phyloP scores from a whole-genome alignment of 2,113 vertebrate genomes.

The Calyptomena viridis region DNA sequence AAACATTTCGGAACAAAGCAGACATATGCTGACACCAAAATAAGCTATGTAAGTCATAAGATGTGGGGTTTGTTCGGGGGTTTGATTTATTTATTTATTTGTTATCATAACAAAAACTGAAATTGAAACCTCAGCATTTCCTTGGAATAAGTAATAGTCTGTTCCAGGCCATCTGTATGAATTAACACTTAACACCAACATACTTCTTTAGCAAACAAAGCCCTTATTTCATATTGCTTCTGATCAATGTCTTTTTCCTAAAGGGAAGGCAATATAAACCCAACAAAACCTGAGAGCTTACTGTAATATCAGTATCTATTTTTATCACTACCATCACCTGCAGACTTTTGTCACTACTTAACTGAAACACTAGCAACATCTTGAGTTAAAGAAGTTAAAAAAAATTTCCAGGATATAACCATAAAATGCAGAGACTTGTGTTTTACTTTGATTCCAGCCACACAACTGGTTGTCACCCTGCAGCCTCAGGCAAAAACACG shows the following conservation, averaged over 20 bases:
- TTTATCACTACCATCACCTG: background rate
- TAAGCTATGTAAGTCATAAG: background rate
- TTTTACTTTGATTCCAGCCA: background rate
- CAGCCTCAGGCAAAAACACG: background rate
- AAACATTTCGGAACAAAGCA: background rate
- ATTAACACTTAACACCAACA: background rate
- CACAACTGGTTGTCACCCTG: accelerated
- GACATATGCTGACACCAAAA: background rate
- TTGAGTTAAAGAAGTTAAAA: background rate
- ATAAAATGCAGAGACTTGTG: background rate
- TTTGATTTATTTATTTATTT: background rate
- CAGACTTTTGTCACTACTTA: background rate
- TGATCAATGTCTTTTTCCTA: background rate
- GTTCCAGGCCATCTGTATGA: background rate
- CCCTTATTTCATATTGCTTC: background rate
- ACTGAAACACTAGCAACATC: background rate
- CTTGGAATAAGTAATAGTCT: background rate
- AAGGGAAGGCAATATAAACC: background rate
- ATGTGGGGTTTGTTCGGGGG: background rate
- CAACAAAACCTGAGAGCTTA: background rate
- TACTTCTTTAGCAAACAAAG: background rate
- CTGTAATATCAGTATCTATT: background rate
- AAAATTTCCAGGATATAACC: accelerated
- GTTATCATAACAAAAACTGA: background rate
- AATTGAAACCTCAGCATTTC: background rate